Evolutionary conservation across 2,797 vertebrate genomes (phyloP), one percentile per base, ranked within the genome.

Genomic region (Alcedo quadribrachys): DNA sequence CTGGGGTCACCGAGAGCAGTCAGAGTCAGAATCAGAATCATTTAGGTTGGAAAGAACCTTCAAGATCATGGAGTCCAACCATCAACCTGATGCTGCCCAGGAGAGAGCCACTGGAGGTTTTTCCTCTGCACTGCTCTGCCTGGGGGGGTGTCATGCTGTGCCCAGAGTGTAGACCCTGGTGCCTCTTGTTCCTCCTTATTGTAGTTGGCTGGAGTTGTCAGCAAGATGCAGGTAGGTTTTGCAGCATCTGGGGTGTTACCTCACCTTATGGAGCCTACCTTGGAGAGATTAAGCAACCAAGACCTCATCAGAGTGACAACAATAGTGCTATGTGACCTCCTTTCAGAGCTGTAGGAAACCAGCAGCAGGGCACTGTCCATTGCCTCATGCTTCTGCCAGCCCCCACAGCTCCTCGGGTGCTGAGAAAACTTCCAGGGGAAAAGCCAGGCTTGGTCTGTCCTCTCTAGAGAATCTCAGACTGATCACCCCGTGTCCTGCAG

Each of bases 1-100:
- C 0, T 13, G 42, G 22, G 53, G 60, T 48, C 32, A 33, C 53
- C 0, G 1, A 66, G 61, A 12, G 4, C 37, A 24, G 6, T 13
- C 40, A 24, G 32, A 33, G 32, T 6, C 9, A 71, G 28, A 18
- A 1, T 42, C 11, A 63, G 22, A 14, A 2, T 68, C 21, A 3
- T n/a, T 53, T 12, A 40, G 48, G 33, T 53, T 42, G 50, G 35
- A 54, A n/a, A 42, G 28, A 28, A 24, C 20, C 35, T 53, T 70
- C 14, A 18, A 51, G 50, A 24, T 40, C 28, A 27, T 51, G 2
- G 17, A 48, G 63, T 66, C 35, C 25, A 13, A 18, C 58, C 58
- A 24, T n/a, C 16, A 32, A 16, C 42, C 61, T 42, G 30, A 20
- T 3, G 8, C 42, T 45, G 62, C 42, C 42, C 22, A 32, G 7